Conservation (phyloP, 2,113 vertebrate genomes). For the Empidonax traillii region DNA sequence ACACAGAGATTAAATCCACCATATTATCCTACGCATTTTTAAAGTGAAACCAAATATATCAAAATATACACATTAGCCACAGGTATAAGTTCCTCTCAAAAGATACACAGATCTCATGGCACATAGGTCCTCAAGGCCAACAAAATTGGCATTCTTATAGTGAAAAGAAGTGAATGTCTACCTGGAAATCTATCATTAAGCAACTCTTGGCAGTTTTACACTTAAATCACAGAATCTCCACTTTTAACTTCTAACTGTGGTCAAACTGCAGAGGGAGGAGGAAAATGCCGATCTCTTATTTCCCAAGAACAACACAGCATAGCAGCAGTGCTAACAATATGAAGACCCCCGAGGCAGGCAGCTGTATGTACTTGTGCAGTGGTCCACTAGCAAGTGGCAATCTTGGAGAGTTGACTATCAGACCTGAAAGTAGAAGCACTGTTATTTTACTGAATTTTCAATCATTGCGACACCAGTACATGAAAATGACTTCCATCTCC, state of each 20-base stretch:
- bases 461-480: not conserved
- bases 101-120: not conserved
- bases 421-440: not conserved
- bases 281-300: not conserved
- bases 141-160: not conserved
- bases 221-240: not conserved
- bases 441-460: not conserved
- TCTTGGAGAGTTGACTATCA: not conserved
- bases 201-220: not conserved
- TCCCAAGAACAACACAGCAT: not conserved
- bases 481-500: not conserved
- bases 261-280: not conserved
- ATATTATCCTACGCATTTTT: not conserved
- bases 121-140: not conserved
- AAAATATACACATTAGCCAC: not conserved
- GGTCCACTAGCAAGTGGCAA: not conserved
- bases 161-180: not conserved
- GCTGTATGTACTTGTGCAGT: not conserved
- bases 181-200: constrained; percentile 4
- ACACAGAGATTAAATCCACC: not conserved
- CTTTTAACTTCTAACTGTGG: not conserved
- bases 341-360: not conserved
- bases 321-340: not conserved
- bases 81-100: not conserved
- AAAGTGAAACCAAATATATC: not conserved